phyloP scores from a whole-genome alignment of 2,888 invertebrate genomes.

The Omphaloscelis lunosa region DNA sequence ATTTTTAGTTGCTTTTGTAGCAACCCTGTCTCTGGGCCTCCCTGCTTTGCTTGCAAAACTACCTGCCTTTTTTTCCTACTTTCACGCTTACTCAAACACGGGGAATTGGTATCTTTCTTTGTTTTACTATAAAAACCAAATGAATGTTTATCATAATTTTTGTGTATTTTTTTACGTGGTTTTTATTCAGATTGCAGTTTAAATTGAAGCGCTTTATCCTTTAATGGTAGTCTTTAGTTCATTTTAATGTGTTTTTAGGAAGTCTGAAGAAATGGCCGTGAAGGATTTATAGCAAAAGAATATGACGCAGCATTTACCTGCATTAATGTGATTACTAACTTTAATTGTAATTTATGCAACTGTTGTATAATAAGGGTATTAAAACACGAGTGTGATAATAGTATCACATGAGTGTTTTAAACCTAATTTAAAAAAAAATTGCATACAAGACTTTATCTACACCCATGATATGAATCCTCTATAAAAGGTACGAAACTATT shows the following conservation, averaged over 20 bases:
- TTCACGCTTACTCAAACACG: slow-evolving; percentile 74
- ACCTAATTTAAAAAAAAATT: too few relatives aligned
- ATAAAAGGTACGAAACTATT: too few relatives aligned
- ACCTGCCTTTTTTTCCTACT: slow-evolving; percentile 69
- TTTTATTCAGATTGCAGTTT: slow-evolving; percentile 30
- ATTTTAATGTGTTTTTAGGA: slow-evolving; percentile 3
- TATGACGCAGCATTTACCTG: not conserved
- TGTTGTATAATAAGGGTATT: too few relatives aligned
- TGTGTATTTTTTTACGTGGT: not conserved
- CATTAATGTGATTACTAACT: not conserved
- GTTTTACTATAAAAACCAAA: slow-evolving; percentile 59
- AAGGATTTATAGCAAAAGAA: not conserved
- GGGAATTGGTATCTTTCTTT: slow-evolving; percentile 71
- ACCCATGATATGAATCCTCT: too few relatives aligned
- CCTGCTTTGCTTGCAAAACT: slow-evolving; percentile 69
- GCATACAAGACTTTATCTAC: too few relatives aligned
- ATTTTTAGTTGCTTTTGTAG: slow-evolving; percentile 85
- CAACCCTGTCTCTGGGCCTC: slow-evolving; percentile 76
- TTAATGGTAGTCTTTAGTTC: not conserved
- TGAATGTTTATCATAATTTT: slow-evolving; percentile 47
- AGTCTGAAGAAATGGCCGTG: not conserved
- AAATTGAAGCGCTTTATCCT: slow-evolving; percentile 9
- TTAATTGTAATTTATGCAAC: too few relatives aligned
- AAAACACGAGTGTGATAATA: too few relatives aligned
- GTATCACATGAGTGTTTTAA: too few relatives aligned